These are phyloP conservation scores for Thecocarcelia acutangulata DNA, from an alignment of 2,888 invertebrate species.

Conservation along the genomic window DNA sequence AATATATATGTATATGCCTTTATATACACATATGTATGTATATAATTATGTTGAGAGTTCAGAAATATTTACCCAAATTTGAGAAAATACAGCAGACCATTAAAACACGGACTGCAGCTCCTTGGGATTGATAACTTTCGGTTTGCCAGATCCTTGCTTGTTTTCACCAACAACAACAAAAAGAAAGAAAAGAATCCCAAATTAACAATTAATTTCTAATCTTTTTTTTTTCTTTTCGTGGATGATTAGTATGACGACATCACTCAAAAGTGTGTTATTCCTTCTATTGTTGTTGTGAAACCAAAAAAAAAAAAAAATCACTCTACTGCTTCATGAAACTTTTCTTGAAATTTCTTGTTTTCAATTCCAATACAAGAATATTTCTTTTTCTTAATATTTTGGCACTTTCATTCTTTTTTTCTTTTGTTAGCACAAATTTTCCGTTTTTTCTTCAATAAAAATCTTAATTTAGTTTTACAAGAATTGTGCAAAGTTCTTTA, in stretches of 20 bases:
- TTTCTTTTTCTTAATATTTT: slow-evolving; percentile 4
- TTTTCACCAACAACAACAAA: slow-evolving; percentile 15
- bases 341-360: neutral
- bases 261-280: slow-evolving; percentile 24
- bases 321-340: slow-evolving; percentile 22
- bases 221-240: neutral
- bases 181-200: neutral
- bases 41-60: no score
- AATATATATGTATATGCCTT: no score
- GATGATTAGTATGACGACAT: slow-evolving; percentile 35
- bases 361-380: neutral
- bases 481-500: slow-evolving; percentile 7
- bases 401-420: slow-evolving; percentile 29
- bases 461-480: neutral
- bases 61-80: no score
- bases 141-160: neutral
- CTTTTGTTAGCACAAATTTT: neutral
- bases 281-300: slow-evolving; percentile 22
- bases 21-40: no score
- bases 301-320: slow-evolving; percentile 11
- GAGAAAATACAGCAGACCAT: no score
- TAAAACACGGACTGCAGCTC: no score
- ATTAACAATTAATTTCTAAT: slow-evolving; percentile 29
- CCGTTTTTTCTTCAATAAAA: neutral
- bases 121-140: no score